A percentile compares a stretch with the other conserved stretches of the same genome.
Conservation (phyloP, 2,113 vertebrate species). For the Dromiciops gliroides region DNA sequence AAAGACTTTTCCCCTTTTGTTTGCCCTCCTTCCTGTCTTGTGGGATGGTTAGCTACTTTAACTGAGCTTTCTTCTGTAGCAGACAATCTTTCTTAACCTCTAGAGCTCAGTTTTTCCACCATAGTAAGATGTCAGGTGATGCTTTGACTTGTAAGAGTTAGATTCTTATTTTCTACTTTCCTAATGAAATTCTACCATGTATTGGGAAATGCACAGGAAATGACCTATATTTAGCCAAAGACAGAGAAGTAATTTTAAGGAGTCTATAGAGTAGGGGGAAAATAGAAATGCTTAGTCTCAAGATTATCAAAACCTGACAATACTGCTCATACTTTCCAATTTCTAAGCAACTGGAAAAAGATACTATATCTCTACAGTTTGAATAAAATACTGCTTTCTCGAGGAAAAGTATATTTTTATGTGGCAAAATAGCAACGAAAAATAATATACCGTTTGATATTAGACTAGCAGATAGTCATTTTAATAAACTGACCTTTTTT, state of each 20-base stretch:
- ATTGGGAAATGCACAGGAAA: conserved; percentile 71
- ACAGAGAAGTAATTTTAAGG: conserved; percentile 62
- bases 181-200: conserved; percentile 76
- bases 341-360: conserved; percentile 52
- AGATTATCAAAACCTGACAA: conserved; percentile 44
- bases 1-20: not conserved
- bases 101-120: conserved; percentile 71
- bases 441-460: conserved; percentile 52
- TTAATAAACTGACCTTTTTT: conserved; percentile 4
- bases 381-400: conserved; percentile 45
- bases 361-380: conserved; percentile 10
- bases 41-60: conserved; percentile 43
- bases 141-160: conserved; percentile 64
- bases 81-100: conserved; percentile 39
- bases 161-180: conserved; percentile 73
- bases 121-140: conserved; percentile 73
- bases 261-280: conserved; percentile 20
- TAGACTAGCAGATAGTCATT: not conserved
- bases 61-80: conserved; percentile 16
- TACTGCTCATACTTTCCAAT: conserved; percentile 49
- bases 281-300: conserved; percentile 61
- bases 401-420: conserved; percentile 23
- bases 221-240: conserved; percentile 72
- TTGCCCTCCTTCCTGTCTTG: conserved; percentile 5
- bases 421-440: conserved; percentile 40